Conservation (phyloP, 1,140 invertebrate species). For the Lepidurus arcticus region DNA sequence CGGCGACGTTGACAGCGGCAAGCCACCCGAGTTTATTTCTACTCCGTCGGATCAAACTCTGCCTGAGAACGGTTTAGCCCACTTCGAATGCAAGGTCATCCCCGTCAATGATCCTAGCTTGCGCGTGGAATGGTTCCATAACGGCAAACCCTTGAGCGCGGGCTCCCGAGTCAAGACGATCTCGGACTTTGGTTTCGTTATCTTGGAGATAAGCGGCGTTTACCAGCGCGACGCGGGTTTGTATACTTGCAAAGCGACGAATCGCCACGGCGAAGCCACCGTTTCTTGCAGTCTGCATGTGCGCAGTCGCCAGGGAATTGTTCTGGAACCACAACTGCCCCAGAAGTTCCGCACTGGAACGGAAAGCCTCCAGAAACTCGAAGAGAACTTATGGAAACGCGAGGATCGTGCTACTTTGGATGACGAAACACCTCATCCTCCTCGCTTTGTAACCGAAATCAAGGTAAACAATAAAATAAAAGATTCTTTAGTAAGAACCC, state of each 20-base stretch:
- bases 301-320: conserved; percentile 75
- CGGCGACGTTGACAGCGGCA: conserved; percentile 74
- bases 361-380: conserved; percentile 80
- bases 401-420: conserved; percentile 67
- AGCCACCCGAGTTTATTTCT: conserved; percentile 87
- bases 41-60: conserved; percentile 75
- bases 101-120: conserved; percentile 89
- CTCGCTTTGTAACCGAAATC: conserved; percentile 75
- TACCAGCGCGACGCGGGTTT: conserved; percentile 80
- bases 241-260: conserved; percentile 86
- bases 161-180: conserved; percentile 85
- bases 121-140: conserved; percentile 94
- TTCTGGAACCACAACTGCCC: conserved; percentile 83
- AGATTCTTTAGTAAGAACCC: conserved; percentile 30
- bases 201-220: conserved; percentile 80
- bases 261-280: conserved; percentile 80
- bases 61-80: conserved; percentile 81
- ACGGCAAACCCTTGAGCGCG: conserved; percentile 79
- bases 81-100: conserved; percentile 82
- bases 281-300: conserved; percentile 79
- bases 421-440: conserved; percentile 78
- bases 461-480: conserved; percentile 41
- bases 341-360: conserved; percentile 77
- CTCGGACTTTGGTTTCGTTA: conserved; percentile 90
- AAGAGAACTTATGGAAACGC: conserved; percentile 79